Evolutionary conservation across 1,140 invertebrate genomes (phyloP).

Genomic region (Drosophila sulfurigaster): DNA sequence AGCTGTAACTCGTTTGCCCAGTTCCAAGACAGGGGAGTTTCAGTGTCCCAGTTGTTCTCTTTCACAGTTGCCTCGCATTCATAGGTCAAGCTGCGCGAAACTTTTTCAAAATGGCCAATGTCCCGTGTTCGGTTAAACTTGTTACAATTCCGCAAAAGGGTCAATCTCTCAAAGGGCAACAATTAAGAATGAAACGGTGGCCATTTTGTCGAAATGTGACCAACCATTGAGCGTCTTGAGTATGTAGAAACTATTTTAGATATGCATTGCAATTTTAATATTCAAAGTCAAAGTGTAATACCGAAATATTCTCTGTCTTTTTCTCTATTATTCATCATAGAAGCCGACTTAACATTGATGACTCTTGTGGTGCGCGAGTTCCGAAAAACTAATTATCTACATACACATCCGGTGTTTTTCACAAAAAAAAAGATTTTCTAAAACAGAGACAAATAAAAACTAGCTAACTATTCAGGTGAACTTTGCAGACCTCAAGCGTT

Average conservation of each 20-base stretch:
- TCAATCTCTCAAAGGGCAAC: conserved; percentile 60
- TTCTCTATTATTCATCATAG: neutral
- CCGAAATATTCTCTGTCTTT: neutral
- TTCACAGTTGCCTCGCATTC: conserved; percentile 13
- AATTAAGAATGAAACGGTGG: conserved; percentile 44
- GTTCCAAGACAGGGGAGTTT: conserved; percentile 61
- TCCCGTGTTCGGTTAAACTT: conserved; percentile 29
- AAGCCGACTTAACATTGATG: conserved; percentile 23
- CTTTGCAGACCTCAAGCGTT: conserved; percentile 52
- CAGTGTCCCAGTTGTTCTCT: conserved; percentile 51
- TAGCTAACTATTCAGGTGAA: conserved; percentile 54
- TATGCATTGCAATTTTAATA: neutral
- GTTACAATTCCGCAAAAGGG: conserved; percentile 53
- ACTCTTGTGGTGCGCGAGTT: conserved; percentile 12
- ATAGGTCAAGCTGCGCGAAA: conserved; percentile 65
- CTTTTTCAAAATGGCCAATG: conserved; percentile 64
- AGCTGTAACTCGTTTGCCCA: conserved; percentile 52
- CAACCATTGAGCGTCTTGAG: conserved; percentile 31
- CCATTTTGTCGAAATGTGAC: conserved; percentile 60
- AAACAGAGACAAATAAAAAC: conserved; percentile 17
- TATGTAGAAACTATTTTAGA: neutral
- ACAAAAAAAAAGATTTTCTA: conserved; percentile 10
- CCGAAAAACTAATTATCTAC: conserved; percentile 49
- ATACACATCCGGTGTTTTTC: conserved; percentile 59
- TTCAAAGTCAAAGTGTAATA: neutral